phyloP scores from a whole-genome alignment of 2,113 vertebrate species.

The Leuciscus idus region DNA sequence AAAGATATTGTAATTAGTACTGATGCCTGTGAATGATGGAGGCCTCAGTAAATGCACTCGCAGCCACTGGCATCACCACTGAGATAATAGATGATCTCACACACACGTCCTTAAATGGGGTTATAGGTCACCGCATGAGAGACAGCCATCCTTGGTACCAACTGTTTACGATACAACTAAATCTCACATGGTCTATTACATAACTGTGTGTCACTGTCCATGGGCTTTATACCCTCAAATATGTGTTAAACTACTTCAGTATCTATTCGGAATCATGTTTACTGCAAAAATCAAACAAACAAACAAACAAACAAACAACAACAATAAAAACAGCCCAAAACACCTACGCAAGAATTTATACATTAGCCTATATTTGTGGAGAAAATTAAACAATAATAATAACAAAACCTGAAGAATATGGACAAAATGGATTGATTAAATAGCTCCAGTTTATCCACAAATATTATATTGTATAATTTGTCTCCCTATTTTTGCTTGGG shows the following conservation, averaged over 20 bases:
- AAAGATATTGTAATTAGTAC: neutral
- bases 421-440: too few relatives aligned
- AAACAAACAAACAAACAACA: neutral
- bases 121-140: neutral
- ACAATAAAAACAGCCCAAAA: too few relatives aligned
- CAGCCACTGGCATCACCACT: neutral
- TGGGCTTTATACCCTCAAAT: neutral
- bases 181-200: neutral
- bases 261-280: neutral
- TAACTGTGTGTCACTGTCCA: neutral
- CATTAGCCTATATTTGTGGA: too few relatives aligned
- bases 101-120: neutral
- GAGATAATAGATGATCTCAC: slow-evolving; percentile 4
- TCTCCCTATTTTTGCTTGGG: neutral
- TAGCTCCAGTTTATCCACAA: too few relatives aligned
- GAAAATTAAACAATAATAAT: too few relatives aligned
- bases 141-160: slow-evolving; percentile 3
- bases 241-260: neutral
- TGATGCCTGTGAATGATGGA: neutral
- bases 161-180: neutral
- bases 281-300: neutral
- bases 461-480: neutral
- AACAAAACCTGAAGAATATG: too few relatives aligned
- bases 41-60: neutral
- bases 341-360: too few relatives aligned